Evolutionary conservation across 92 coral and sea anemone species (phyloP).

Genomic region (Parazoanthus atlanticus): DNA sequence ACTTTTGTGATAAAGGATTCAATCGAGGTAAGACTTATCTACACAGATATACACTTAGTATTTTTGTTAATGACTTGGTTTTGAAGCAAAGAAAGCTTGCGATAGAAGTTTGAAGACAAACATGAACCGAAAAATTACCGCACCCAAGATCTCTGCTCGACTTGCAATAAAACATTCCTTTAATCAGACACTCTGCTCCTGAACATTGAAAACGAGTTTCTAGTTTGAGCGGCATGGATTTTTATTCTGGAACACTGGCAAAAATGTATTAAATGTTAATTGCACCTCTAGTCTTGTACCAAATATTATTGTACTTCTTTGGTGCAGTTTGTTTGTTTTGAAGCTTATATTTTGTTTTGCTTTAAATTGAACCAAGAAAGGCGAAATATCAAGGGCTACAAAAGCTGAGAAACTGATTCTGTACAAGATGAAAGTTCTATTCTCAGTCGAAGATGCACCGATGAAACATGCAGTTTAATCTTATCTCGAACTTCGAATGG

Average conservation of each 20-base stretch:
- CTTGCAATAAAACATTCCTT: background rate
- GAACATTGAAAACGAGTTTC: background rate
- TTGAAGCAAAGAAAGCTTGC: background rate
- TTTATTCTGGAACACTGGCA: background rate
- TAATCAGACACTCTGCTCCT: background rate
- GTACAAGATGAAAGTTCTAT: background rate
- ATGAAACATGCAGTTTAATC: background rate
- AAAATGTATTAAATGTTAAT: background rate
- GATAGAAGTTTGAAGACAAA: background rate
- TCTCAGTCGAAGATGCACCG: background rate
- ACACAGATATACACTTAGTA: background rate
- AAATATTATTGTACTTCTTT: background rate
- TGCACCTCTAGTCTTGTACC: background rate
- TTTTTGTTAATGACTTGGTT: background rate
- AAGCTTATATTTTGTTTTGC: background rate
- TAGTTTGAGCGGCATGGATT: background rate
- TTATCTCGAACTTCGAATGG: background rate
- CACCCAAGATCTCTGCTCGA: background rate
- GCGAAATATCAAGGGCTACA: background rate
- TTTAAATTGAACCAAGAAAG: background rate
- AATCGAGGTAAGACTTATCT: conserved; percentile 31
- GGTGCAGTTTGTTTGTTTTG: background rate
- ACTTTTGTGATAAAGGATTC: conserved; percentile 35
- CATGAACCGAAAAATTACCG: background rate
- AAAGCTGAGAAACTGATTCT: background rate